phyloP scores from a whole-genome alignment of 2,113 vertebrate genomes.

The Dendrocopos noguchii region DNA sequence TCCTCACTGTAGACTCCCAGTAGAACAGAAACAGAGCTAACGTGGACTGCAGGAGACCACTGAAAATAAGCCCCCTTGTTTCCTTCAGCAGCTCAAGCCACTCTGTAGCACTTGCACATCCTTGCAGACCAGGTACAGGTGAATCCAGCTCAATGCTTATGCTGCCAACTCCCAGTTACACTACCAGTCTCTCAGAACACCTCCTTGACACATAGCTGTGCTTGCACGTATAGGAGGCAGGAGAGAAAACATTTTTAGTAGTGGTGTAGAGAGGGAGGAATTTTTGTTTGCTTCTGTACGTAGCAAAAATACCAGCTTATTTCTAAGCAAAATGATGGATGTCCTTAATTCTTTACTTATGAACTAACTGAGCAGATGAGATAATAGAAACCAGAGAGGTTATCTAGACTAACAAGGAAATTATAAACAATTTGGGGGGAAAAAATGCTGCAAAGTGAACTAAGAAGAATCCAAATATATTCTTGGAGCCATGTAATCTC shows the following conservation, averaged over 20 bases:
- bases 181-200: not conserved
- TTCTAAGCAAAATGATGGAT: slow-evolving; percentile 28
- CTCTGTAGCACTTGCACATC: fast-evolving
- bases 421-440: not conserved
- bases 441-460: not conserved
- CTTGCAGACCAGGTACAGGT: not conserved
- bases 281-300: not conserved
- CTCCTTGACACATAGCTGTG: not conserved
- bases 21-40: not conserved
- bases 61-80: not conserved
- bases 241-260: not conserved
- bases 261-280: not conserved
- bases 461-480: not conserved
- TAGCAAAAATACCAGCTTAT: not conserved
- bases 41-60: not conserved
- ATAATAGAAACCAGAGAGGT: slow-evolving; percentile 31
- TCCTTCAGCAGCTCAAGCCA: not conserved
- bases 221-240: not conserved
- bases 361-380: slow-evolving; percentile 5
- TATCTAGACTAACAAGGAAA: slow-evolving; percentile 30
- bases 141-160: not conserved
- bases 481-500: slow-evolving; percentile 7
- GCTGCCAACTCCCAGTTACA: fast-evolving
- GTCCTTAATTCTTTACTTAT: slow-evolving; percentile 1
- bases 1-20: not conserved